Evolutionary conservation across 2,888 invertebrate genomes (phyloP).

Genomic region (Thelaira solivaga): DNA sequence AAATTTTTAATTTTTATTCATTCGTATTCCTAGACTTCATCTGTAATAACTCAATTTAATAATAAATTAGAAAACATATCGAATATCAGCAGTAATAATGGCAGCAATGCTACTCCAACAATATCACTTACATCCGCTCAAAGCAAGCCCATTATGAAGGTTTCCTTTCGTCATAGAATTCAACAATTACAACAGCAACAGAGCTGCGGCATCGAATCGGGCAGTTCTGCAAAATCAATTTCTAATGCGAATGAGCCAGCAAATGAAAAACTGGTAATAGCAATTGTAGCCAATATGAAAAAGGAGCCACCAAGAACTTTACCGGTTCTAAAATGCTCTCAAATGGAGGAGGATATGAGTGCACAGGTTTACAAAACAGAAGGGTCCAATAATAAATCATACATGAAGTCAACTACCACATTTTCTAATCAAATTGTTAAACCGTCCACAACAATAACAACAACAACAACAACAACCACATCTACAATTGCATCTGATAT

Average conservation of each 20-base stretch:
- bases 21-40: constrained; percentile 61
- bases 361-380: constrained; percentile 23
- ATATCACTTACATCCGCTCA: constrained; percentile 65
- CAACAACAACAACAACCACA: constrained; percentile 67
- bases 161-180: constrained; percentile 81
- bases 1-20: neutral
- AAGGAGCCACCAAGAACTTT: constrained; percentile 71
- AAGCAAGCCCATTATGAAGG: constrained; percentile 78
- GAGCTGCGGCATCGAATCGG: constrained; percentile 67
- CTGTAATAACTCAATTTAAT: constrained; percentile 64
- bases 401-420: constrained; percentile 69
- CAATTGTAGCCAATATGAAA: constrained; percentile 75
- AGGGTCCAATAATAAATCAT: constrained; percentile 70
- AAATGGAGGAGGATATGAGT: constrained; percentile 67
- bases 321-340: constrained; percentile 62
- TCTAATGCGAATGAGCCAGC: neutral
- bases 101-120: constrained; percentile 6
- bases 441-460: constrained; percentile 66
- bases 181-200: constrained; percentile 79
- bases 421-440: constrained; percentile 69
- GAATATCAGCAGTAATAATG: constrained; percentile 41
- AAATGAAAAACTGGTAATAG: constrained; percentile 16
- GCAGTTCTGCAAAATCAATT: neutral
- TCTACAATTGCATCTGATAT: constrained; percentile 68
- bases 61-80: constrained; percentile 68